Conservation (phyloP, 2,888 invertebrate species). For the Coremacera marginata region DNA sequence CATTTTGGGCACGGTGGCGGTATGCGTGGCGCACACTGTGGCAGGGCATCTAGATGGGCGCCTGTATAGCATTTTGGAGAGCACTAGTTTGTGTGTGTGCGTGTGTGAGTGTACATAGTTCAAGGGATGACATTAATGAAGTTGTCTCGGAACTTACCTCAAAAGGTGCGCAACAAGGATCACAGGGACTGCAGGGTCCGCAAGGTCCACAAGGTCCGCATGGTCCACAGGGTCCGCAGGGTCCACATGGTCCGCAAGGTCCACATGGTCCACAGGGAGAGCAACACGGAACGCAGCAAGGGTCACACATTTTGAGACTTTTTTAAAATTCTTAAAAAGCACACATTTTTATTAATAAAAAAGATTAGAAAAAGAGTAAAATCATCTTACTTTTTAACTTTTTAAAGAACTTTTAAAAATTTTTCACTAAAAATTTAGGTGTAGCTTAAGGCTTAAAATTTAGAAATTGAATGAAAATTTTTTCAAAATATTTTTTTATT, state of each 20-base stretch:
- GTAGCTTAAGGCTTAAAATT: constrained; percentile 54
- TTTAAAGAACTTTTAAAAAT: constrained; percentile 47
- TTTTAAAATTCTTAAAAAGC: constrained; percentile 47
- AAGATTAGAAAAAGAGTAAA: constrained; percentile 4
- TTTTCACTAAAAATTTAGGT: constrained; percentile 54
- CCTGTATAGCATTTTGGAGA: constrained; percentile 63
- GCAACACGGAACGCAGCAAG: constrained; percentile 55
- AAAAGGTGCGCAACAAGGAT: constrained; percentile 65
- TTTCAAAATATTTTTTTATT: constrained; percentile 38
- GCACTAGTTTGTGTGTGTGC: constrained; percentile 49
- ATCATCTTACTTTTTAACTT: constrained; percentile 46
- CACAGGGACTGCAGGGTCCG: constrained; percentile 59
- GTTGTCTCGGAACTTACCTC: constrained; percentile 57
- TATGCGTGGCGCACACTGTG: constrained; percentile 63
- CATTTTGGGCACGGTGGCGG: constrained; percentile 63
- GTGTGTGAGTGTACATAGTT: constrained; percentile 9
- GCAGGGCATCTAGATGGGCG: constrained; percentile 61
- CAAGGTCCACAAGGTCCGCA: constrained; percentile 52
- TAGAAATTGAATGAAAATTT: constrained; percentile 53
- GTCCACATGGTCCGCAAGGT: constrained; percentile 54
- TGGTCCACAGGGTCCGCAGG: constrained; percentile 51
- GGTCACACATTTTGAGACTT: constrained; percentile 58
- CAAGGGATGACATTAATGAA: not conserved
- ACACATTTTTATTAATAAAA: not conserved
- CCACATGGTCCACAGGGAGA: constrained; percentile 50